Evolutionary conservation across 30 jellyfish, hydroid and myxozoan species (phyloP).

Genomic region (Mastigias papua): DNA sequence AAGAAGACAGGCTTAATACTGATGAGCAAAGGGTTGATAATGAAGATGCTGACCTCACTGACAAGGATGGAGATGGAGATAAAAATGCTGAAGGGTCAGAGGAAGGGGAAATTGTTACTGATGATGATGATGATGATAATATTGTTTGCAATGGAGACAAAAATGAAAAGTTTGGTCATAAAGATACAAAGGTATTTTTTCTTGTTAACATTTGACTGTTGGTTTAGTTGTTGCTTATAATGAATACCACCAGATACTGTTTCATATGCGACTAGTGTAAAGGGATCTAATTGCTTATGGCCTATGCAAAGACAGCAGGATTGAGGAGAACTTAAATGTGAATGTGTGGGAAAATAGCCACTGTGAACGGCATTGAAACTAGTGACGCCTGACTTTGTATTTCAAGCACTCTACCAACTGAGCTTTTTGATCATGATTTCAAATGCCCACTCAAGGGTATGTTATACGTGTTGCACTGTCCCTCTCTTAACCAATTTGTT

Average conservation of each 20-base stretch:
- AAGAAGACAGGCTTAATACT: constrained; percentile 65
- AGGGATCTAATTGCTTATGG: no score
- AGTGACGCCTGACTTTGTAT: no score
- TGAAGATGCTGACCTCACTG: constrained; percentile 74
- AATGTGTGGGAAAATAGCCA: no score
- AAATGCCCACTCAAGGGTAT: no score
- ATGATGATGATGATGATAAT: constrained; percentile 63
- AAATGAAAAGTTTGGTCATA: not conserved
- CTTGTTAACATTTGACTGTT: not conserved
- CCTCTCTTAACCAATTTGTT: no score
- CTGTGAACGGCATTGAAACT: no score
- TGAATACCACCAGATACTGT: not conserved
- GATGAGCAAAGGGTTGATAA: constrained; percentile 34
- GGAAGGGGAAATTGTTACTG: constrained; percentile 94
- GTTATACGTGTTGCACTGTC: no score
- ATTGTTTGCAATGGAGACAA: not conserved
- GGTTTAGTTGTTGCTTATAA: not conserved
- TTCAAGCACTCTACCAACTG: no score
- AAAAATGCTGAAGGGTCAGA: constrained; percentile 80
- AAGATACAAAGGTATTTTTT: not conserved
- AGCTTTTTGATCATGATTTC: no score
- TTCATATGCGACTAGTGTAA: not conserved
- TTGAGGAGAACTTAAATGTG: no score
- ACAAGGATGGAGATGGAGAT: constrained; percentile 37
- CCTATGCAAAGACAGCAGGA: no score